Evolutionary conservation across 2,797 vertebrate genomes (phyloP).

Genomic region (Darevskia nairensis): DNA sequence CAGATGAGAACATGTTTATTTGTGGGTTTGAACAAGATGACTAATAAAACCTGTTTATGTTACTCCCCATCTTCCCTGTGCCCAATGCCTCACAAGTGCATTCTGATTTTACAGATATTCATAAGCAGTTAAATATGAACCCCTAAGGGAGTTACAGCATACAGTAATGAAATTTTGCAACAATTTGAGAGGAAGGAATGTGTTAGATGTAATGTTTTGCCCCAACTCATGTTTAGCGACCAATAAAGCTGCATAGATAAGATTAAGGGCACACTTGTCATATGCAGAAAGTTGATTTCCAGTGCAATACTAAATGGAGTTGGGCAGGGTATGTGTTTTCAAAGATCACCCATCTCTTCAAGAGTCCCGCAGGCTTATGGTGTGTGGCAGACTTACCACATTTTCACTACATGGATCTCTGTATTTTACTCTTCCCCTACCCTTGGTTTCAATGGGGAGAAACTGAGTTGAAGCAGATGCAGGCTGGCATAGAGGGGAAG

Average conservation of each 20-base stretch:
- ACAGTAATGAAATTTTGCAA: slow-evolving; percentile 24
- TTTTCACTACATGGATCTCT: too few relatives aligned
- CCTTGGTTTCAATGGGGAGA: background rate
- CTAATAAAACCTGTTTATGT: slow-evolving; percentile 7
- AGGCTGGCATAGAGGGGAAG: background rate
- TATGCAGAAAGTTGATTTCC: slow-evolving; percentile 28
- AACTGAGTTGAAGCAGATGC: background rate
- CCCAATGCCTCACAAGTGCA: background rate
- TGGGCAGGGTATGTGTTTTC: background rate
- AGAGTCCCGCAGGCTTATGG: too few relatives aligned
- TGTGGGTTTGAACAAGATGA: slow-evolving; percentile 23
- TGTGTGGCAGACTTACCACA: background rate
- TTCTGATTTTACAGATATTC: slow-evolving; percentile 25
- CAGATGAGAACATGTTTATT: background rate
- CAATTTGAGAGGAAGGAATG: slow-evolving; percentile 3
- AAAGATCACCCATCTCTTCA: too few relatives aligned
- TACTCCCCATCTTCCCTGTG: background rate
- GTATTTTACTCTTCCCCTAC: background rate
- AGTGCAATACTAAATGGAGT: too few relatives aligned
- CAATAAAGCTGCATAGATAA: slow-evolving; percentile 32
- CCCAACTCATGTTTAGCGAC: background rate
- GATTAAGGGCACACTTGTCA: slow-evolving; percentile 26
- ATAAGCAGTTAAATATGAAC: slow-evolving; percentile 17
- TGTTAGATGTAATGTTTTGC: slow-evolving; percentile 25
- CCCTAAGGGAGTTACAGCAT: slow-evolving; percentile 1